Conservation (phyloP, 2,888 invertebrate genomes). For the Terebella lapidaria region DNA sequence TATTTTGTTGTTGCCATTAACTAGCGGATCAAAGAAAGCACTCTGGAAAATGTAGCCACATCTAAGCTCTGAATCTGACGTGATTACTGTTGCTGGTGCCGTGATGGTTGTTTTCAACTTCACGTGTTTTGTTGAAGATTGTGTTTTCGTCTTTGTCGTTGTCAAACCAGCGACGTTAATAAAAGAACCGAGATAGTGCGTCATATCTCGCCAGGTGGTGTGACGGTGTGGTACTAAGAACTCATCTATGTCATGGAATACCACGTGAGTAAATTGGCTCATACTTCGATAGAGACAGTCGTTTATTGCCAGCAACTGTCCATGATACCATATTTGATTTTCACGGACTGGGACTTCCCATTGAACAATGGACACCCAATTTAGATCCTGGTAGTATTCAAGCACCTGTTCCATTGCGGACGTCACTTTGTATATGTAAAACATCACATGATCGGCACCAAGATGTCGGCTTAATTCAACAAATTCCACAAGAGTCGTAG, state of each 20-base stretch:
- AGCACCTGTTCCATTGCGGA: conserved; percentile 31
- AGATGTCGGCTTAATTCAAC: conserved; percentile 42
- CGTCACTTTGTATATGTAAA: conserved; percentile 37
- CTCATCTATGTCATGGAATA: conserved; percentile 49
- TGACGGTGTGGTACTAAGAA: conserved; percentile 39
- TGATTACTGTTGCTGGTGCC: no score
- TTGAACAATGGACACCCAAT: conserved; percentile 31
- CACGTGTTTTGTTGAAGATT: no score
- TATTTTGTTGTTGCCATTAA: conserved; percentile 16
- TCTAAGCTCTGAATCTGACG: no score
- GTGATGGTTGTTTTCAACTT: no score
- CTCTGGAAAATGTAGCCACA: conserved; percentile 40
- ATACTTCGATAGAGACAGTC: conserved; percentile 49
- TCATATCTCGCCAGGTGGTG: conserved; percentile 21
- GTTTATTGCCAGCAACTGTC: conserved; percentile 47
- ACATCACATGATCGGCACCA: conserved; percentile 37
- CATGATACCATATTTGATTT: conserved; percentile 44
- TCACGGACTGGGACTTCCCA: conserved; percentile 37
- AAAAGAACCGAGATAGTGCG: conserved; percentile 13
- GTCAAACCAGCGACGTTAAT: not conserved
- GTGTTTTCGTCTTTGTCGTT: no score
- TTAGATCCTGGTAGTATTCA: conserved; percentile 30
- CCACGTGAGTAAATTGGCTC: conserved; percentile 34
- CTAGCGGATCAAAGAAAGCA: conserved; percentile 41
- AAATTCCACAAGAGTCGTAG: conserved; percentile 44